A percentile compares a stretch with the other conserved stretches of the same genome.
Conservation (phyloP, 2,113 vertebrate genomes). For the Rynchops niger region DNA sequence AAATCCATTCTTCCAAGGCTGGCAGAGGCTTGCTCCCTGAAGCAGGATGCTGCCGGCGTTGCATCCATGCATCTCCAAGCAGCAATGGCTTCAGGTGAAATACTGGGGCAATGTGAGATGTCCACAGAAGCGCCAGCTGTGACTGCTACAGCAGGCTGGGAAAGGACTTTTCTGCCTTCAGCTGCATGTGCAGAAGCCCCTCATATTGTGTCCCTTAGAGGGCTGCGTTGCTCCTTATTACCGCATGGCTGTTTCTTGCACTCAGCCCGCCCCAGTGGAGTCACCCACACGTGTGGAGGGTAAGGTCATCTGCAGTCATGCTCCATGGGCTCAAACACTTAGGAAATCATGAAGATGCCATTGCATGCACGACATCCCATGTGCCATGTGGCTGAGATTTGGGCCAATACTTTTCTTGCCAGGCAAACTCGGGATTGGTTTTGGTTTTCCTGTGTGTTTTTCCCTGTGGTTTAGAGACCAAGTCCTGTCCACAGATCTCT, state of each 20-base stretch:
- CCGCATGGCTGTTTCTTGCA: fast-evolving
- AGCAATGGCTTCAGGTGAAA: not conserved
- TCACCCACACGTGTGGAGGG: not conserved
- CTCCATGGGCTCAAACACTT: not conserved
- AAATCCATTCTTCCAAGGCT: not conserved
- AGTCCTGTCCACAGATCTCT: not conserved
- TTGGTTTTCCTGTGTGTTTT: not conserved
- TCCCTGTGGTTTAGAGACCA: not conserved
- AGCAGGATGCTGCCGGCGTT: fast-evolving
- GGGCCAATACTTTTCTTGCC: not conserved
- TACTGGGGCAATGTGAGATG: not conserved
- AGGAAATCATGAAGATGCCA: not conserved
- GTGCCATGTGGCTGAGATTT: not conserved
- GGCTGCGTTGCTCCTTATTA: not conserved
- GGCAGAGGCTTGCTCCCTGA: not conserved
- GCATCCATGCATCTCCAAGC: not conserved
- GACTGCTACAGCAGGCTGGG: not conserved
- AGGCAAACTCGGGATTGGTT: not conserved
- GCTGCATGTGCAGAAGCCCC: not conserved
- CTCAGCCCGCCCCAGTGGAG: not conserved
- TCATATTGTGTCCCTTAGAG: not conserved
- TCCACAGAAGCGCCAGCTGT: not conserved
- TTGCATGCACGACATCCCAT: fast-evolving
- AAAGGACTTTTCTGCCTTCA: not conserved
- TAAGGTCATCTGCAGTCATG: not conserved